These are phyloP conservation scores for Piscicola geometra DNA, from an alignment of 2,888 invertebrate species.

Conservation along the genomic window DNA sequence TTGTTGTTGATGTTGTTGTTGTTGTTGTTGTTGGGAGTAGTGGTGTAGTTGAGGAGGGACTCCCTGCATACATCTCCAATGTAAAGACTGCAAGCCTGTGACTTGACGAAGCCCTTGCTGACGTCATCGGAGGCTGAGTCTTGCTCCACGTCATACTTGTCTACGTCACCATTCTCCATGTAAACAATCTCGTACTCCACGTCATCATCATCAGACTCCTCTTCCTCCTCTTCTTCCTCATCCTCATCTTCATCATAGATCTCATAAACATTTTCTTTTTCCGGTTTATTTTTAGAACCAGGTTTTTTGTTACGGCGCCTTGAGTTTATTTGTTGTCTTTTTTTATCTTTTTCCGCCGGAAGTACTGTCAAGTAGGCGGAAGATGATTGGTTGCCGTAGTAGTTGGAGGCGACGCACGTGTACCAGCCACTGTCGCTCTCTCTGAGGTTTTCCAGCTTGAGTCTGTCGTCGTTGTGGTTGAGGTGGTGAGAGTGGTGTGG, in stretches of 20 bases:
- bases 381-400: constrained; percentile 20
- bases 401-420: constrained; percentile 25
- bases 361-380: constrained; percentile 26
- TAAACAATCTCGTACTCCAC: constrained; percentile 28
- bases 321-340: background rate
- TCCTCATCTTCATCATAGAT: background rate
- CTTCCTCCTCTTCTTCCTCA: constrained; percentile 4
- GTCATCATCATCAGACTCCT: constrained; percentile 8
- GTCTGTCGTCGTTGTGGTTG: background rate
- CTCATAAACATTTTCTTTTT: background rate
- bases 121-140: too few relatives aligned
- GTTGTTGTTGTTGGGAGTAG: constrained; percentile 7
- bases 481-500: background rate
- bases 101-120: background rate
- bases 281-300: background rate
- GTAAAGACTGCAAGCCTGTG: constrained; percentile 5
- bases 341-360: constrained; percentile 16
- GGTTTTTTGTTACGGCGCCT: constrained; percentile 8
- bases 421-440: constrained; percentile 30
- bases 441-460: constrained; percentile 29
- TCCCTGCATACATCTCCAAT: constrained; percentile 15
- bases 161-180: constrained; percentile 29
- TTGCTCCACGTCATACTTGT: background rate
- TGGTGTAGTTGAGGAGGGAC: background rate
- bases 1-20: background rate